Evolutionary conservation across 2,113 vertebrate genomes (phyloP).

Genomic region (Spheniscus mendiculus): DNA sequence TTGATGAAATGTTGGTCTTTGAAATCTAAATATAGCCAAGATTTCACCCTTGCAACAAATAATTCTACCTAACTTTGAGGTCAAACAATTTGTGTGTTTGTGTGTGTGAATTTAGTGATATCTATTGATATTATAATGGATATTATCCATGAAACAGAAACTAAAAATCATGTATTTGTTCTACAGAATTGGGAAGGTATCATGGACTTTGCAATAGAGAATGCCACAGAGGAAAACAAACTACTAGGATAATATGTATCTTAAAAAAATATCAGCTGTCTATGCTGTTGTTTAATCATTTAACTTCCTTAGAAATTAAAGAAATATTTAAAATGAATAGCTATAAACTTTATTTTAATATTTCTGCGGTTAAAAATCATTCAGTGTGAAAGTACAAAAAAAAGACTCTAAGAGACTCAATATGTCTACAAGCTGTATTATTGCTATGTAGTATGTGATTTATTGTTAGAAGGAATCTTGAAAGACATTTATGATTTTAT

Average conservation of each 20-base stretch:
- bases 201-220: not conserved
- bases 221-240: not conserved
- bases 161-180: not conserved
- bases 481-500: not conserved
- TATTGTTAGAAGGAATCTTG: not conserved
- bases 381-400: not conserved
- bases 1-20: not conserved
- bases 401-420: not conserved
- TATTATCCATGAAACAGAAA: not conserved
- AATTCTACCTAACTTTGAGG: not conserved
- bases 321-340: not conserved
- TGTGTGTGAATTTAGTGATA: not conserved
- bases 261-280: not conserved
- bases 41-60: not conserved
- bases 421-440: not conserved
- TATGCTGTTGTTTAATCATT: not conserved
- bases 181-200: not conserved
- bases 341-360: not conserved
- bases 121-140: not conserved
- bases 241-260: not conserved
- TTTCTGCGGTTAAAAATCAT: not conserved
- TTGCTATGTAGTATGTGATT: not conserved
- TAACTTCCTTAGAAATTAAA: not conserved
- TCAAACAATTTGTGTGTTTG: not conserved
- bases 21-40: not conserved